Base-by-base conservation (phyloP, 2,797 vertebrate genomes). In the Malurus splendens region DNA sequence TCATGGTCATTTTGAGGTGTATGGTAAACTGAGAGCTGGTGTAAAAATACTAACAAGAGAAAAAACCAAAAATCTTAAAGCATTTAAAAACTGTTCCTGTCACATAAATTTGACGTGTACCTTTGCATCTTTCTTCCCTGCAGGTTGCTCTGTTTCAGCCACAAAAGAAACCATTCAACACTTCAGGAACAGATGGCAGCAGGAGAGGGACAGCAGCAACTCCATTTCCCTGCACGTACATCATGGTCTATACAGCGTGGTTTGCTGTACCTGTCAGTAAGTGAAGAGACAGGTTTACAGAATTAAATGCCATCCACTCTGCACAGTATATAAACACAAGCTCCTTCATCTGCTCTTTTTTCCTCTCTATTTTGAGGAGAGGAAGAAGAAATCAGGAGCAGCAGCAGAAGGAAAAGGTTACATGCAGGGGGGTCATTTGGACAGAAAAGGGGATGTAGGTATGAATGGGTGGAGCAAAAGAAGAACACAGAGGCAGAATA, bases 161-260 rank as follows among this genome's bases (percentile, higher is more conserved):
- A 52, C 55, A 67, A 66, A 67, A 72, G 52, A 52, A 13, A 36
- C 36, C 19, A 38, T n/a, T 30, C 2, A 4, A n/a, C 30, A 30
- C 11, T 55, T 45, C 45, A 78, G 56, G 36, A 36, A 61, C 22
- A 52, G 50, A 20, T 39, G 45, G 50, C 28, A 73, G 45, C 24
- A 73, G 56, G 79, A 68, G 10, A 70, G 52, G 62, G 73, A 54
- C 9, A 62, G 7, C 9, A 57, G 19, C 9, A 27, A 13, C 41
- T 57, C 57, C 45, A 18, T 15, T 48, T 51, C 7, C 33, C 50
- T 33, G 32, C 6, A 39, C 59, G 13, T 7, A 20, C 15, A 27
- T 10, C 27, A 10, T 54, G 66, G 14, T 36, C 36, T 30, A 2
- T 27, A 18, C 20, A 33, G 24, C 0, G 0, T 10, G 24, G 36